Conservation (phyloP, 37 sponge, comb jelly and placozoan species). For the Spongilla lacustris region DNA sequence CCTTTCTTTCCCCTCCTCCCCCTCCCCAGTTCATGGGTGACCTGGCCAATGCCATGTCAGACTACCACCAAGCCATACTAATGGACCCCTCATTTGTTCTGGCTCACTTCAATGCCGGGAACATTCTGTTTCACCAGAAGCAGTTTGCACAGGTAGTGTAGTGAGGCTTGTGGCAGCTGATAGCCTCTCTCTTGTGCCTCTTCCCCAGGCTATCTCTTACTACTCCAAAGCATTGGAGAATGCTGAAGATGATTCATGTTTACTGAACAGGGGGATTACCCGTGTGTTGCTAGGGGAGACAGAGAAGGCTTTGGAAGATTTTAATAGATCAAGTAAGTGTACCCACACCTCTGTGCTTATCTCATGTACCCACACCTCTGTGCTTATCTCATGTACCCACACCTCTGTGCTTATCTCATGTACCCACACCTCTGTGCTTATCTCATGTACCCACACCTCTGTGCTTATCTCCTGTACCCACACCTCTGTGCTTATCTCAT, state of each 20-base stretch:
- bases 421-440: background rate
- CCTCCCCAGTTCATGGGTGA: constrained; percentile 72
- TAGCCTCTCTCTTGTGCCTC: no score
- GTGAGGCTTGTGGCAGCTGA: background rate
- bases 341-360: background rate
- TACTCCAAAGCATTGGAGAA: constrained; percentile 66
- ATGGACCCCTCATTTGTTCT: constrained; percentile 70
- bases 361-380: no score
- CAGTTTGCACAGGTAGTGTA: constrained; percentile 67
- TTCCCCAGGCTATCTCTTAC: constrained; percentile 31
- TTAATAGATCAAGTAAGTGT: constrained; percentile 53
- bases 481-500: background rate
- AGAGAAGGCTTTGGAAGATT: constrained; percentile 71
- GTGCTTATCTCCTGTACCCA: background rate
- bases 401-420: background rate
- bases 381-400: no score
- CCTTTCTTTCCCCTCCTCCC: background rate
- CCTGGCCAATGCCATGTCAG: constrained; percentile 69
- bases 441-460: background rate
- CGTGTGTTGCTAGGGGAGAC: constrained; percentile 55
- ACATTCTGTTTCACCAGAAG: constrained; percentile 79
- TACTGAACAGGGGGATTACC: constrained; percentile 75
- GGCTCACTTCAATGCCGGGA: constrained; percentile 94
- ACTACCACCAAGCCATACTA: constrained; percentile 79
- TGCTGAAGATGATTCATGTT: constrained; percentile 51